Evolutionary conservation across 2,113 vertebrate species (phyloP).

Genomic region (Octodon degus): DNA sequence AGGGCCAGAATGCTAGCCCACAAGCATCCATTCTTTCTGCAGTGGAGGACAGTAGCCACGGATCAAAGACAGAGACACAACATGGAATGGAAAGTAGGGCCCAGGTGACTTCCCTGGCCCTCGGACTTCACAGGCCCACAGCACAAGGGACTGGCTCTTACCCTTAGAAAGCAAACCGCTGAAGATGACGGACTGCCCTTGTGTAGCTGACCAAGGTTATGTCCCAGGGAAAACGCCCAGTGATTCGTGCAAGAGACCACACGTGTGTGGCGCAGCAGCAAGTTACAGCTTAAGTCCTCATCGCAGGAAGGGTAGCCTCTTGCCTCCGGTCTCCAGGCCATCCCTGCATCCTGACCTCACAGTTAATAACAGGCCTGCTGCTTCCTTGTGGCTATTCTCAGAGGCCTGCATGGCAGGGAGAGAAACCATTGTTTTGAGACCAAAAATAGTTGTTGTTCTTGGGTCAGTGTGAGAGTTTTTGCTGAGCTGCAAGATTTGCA

Average conservation of each 20-base stretch:
- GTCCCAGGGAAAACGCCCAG: constrained; percentile 43
- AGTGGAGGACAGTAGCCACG: not conserved
- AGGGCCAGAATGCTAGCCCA: not conserved
- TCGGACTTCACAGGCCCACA: not conserved
- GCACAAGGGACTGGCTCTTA: not conserved
- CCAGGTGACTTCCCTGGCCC: not conserved
- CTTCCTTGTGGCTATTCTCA: constrained; percentile 33
- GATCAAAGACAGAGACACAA: not conserved
- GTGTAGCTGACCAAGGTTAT: not conserved
- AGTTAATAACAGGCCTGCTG: not conserved
- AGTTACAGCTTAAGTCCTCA: not conserved
- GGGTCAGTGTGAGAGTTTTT: constrained; percentile 43
- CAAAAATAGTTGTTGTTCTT: constrained; percentile 57
- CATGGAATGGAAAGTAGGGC: not conserved
- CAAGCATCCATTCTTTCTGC: constrained; percentile 1
- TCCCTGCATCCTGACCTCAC: constrained; percentile 4
- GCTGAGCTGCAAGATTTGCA: constrained; percentile 60
- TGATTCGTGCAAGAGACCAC: constrained; percentile 48
- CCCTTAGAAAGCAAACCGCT: not conserved
- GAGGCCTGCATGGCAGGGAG: not conserved
- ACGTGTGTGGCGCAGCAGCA: constrained; percentile 33
- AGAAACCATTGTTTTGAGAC: constrained; percentile 46
- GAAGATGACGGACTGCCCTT: not conserved
- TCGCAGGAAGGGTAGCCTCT: not conserved
- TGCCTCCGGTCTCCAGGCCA: not conserved